A percentile compares a stretch with the other conserved stretches of the same genome.
Conservation (phyloP, 2,888 invertebrate species). For the Ceriagrion tenellum region DNA sequence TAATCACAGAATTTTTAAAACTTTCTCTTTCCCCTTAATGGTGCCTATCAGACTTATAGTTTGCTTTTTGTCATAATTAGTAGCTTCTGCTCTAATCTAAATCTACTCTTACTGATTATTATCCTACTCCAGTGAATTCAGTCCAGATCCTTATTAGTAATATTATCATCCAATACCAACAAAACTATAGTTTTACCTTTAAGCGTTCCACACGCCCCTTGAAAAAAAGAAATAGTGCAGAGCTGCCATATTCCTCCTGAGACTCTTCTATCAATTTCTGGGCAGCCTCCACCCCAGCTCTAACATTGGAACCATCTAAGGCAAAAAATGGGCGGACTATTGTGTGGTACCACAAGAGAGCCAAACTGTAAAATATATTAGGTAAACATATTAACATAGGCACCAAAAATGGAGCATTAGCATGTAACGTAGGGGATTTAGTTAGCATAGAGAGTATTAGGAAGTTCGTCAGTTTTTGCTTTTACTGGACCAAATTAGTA, state of each 20-base stretch:
- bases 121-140: no score
- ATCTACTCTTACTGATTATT: no score
- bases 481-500: no score
- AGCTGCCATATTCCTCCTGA: conserved; percentile 80
- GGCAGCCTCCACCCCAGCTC: conserved; percentile 81
- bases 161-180: no score
- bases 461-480: no score
- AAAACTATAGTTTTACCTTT: conserved; percentile 78
- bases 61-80: no score
- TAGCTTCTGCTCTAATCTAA: no score
- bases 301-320: conserved; percentile 82
- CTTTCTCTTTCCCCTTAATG: no score
- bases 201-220: conserved; percentile 82
- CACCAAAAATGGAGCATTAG: no score
- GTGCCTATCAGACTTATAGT: no score
- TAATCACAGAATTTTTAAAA: no score
- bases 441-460: background rate
- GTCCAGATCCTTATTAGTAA: no score
- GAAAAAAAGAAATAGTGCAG: conserved; percentile 85
- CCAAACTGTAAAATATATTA: conserved; percentile 77
- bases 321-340: conserved; percentile 85
- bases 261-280: conserved; percentile 80
- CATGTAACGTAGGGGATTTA: background rate
- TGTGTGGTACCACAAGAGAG: conserved; percentile 85
- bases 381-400: background rate